These are phyloP conservation scores for Campaea margaritaria DNA, from an alignment of 2,888 invertebrate species.

Conservation along the genomic window DNA sequence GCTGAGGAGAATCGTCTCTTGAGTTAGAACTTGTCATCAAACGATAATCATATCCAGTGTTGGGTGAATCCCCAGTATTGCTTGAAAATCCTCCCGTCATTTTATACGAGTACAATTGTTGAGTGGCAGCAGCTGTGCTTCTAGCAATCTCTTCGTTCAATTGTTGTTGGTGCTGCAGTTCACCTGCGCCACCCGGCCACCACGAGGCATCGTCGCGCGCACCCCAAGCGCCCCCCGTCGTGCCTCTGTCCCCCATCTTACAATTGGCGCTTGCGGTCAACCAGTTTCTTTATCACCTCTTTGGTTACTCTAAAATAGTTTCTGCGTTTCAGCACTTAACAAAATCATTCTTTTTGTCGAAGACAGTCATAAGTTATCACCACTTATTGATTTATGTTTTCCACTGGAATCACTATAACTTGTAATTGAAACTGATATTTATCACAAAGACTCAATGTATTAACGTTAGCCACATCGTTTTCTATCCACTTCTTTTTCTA, in stretches of 20 bases:
- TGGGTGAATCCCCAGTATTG: constrained; percentile 87
- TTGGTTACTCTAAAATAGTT: constrained; percentile 59
- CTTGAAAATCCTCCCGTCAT: constrained; percentile 94
- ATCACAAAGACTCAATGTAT: constrained; percentile 73
- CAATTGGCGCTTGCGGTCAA: constrained; percentile 73
- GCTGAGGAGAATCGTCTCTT: constrained; percentile 78
- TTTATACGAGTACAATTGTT: constrained; percentile 93
- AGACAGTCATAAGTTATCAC: constrained; percentile 41
- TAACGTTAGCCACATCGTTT: constrained; percentile 61
- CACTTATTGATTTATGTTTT: constrained; percentile 46
- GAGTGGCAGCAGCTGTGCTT: constrained; percentile 81
- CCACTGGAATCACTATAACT: constrained; percentile 56
- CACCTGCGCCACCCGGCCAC: constrained; percentile 82
- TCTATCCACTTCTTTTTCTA: constrained; percentile 44
- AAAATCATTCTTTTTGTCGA: constrained; percentile 68
- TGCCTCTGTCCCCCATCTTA: constrained; percentile 83
- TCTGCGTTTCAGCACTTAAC: constrained; percentile 55
- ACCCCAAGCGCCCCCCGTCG: constrained; percentile 85
- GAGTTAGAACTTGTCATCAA: constrained; percentile 86
- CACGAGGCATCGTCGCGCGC: constrained; percentile 85
- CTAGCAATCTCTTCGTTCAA: constrained; percentile 79
- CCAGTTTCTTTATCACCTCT: constrained; percentile 76
- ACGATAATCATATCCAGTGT: constrained; percentile 90
- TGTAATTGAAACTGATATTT: constrained; percentile 56
- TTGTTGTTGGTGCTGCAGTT: constrained; percentile 82